These are phyloP conservation scores for Ptilorrhoa leucosticta DNA, from an alignment of 2,113 vertebrate species.

Conservation along the genomic window DNA sequence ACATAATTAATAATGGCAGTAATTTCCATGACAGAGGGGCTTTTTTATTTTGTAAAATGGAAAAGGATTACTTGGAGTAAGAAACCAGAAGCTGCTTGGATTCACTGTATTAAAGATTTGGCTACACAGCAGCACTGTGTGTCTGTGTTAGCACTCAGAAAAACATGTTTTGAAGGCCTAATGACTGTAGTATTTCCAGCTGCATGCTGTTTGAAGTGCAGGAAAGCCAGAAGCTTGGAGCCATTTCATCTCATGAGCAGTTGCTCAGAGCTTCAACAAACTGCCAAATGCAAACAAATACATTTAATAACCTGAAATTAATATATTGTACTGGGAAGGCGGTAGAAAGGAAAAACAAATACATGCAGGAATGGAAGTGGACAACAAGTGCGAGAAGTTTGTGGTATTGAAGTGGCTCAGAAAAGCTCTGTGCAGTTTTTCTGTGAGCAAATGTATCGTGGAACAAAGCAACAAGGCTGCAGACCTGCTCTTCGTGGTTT, in stretches of 20 bases:
- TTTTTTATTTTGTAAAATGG: neutral
- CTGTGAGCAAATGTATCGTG: neutral
- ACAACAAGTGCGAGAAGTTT: constrained; percentile 53
- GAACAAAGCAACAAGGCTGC: neutral
- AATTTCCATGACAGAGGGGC: neutral
- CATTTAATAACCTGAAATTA: constrained; percentile 63
- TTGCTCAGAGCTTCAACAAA: constrained; percentile 55
- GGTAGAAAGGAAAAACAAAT: constrained; percentile 27
- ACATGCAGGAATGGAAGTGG: neutral
- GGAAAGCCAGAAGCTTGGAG: constrained; percentile 17
- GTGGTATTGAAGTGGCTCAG: constrained; percentile 9
- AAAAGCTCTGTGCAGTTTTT: neutral
- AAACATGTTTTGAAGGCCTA: constrained; percentile 34
- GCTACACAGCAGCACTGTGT: neutral
- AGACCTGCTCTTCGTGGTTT: neutral
- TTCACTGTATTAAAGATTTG: neutral
- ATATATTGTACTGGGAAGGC: constrained; percentile 16
- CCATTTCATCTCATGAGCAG: constrained; percentile 23
- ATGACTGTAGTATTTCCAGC: constrained; percentile 3
- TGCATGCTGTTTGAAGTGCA: neutral
- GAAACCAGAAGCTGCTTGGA: neutral
- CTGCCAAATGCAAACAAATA: constrained; percentile 49
- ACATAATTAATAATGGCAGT: neutral
- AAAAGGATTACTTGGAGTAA: neutral
- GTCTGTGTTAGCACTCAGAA: neutral